phyloP scores from a whole-genome alignment of 2,113 vertebrate genomes.

The Pholis gunnellus region DNA sequence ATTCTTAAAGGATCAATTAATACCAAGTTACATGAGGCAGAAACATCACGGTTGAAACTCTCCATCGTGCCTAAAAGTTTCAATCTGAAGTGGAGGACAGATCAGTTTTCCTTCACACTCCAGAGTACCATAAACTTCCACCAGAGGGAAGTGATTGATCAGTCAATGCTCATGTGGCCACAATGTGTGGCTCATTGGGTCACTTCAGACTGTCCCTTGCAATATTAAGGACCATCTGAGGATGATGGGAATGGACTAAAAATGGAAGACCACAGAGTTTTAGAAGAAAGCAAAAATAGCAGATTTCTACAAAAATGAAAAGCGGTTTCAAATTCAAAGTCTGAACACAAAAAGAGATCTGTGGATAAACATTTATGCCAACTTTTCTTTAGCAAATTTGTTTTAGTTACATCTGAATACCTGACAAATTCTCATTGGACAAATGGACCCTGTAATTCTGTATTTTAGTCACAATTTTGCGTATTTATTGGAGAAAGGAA shows the following conservation, averaged over 20 bases:
- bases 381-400: not conserved
- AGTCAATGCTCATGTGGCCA: not conserved
- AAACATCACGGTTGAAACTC: not conserved
- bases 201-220: not conserved
- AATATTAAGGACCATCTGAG: not conserved
- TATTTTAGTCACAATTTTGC: not conserved
- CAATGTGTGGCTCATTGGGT: not conserved
- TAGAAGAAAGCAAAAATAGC: not conserved
- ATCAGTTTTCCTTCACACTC: not conserved
- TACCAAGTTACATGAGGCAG: not conserved
- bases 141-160: slow-evolving; percentile 9
- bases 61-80: not conserved
- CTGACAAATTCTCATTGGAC: not conserved
- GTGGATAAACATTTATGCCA: not conserved
- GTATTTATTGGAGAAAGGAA: not conserved
- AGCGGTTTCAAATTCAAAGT: not conserved
- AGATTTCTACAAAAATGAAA: not conserved
- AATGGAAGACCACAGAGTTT: not conserved
- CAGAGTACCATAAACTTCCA: not conserved
- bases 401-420: not conserved
- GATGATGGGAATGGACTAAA: not conserved
- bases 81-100: not conserved
- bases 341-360: not conserved
- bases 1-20: not conserved
- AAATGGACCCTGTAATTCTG: not conserved